Evolutionary conservation across 2,113 vertebrate genomes (phyloP), one percentile per base, ranked within the genome.

Genomic region (Colinus virginianus): DNA sequence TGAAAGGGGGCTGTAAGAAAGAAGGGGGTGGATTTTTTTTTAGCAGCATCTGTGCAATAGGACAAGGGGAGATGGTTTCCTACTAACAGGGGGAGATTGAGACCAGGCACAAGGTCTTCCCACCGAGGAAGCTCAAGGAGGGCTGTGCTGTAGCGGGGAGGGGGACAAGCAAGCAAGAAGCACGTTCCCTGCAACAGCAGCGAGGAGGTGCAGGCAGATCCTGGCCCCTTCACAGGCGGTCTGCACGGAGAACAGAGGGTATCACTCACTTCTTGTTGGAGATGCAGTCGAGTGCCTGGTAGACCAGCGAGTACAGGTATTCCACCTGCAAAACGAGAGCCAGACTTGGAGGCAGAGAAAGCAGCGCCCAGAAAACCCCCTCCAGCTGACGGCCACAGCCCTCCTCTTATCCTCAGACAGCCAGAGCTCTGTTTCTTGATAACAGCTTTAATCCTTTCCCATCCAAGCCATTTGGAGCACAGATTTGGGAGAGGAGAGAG

Each of bases 291-390:
- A 99, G 98, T 0, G 98, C 98, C 95, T 99, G 98, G 95, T 97
- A 99, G 13, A 99, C 99, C 94, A 99, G 96, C 1, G 88, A 97
- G 96, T 99, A 98, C 56, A 99, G 98, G 48, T 99, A 98, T 79
- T 99, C 99, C 96, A 99, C 99, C 99, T 99, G 96, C 71, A 89
- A 85, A 46, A 56, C 16, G 88, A 90, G 38, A 43, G 8, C 11
- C 26, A 18, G 36, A 2, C 8, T 12, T 74, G 46, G 45, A 26
- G n/a, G 13, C 8, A 4, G 42, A 23, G 40, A 6, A 32, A 78
- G 48, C 30, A 63, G 66, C 45, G 36, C 61, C 63, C 68, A 55
- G 56, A 23, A 56, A 26, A 68, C 23, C 43, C 9, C 5, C 21
- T 20, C 30, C 0, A 2, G n/a, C n/a, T 9, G 55, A 7, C 4